A percentile compares a stretch with the other conserved stretches of the same genome.
These are phyloP conservation scores for Anguilla pacifica DNA, from an alignment of 2,797 vertebrate species.

Conservation along the genomic window DNA sequence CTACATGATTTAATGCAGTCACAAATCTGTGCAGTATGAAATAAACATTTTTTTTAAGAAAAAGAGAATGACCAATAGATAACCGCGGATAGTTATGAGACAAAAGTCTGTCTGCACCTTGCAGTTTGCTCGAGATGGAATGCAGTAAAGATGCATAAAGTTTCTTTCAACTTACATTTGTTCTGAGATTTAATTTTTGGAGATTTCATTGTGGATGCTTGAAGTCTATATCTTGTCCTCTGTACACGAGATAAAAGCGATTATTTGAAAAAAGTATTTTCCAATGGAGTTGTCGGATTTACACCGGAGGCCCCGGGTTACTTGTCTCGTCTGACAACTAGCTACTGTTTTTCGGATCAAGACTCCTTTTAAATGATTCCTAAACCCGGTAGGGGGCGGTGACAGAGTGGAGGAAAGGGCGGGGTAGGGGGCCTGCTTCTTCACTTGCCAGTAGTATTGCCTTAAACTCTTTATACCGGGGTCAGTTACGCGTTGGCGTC, in stretches of 20 bases:
- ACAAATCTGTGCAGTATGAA: background rate
- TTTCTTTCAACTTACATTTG: constrained; percentile 53
- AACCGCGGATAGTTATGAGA: background rate
- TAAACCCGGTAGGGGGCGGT: constrained; percentile 49
- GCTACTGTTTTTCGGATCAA: constrained; percentile 1
- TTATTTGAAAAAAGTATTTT: background rate
- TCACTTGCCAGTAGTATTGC: constrained; percentile 21
- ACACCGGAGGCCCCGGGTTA: background rate
- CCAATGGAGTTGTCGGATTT: background rate
- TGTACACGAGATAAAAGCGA: background rate
- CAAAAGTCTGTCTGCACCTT: background rate
- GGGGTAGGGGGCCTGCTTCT: background rate
- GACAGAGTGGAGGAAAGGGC: constrained; percentile 26
- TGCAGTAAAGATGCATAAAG: background rate
- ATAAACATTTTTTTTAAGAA: background rate
- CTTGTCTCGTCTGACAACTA: background rate
- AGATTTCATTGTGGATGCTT: constrained; percentile 70
- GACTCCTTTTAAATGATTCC: constrained; percentile 56
- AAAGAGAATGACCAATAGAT: background rate
- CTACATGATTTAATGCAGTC: background rate
- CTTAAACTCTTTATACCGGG: constrained; percentile 39
- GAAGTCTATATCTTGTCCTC: constrained; percentile 33
- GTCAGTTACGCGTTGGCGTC: constrained; percentile 48
- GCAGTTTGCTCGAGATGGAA: background rate
- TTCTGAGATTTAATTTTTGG: constrained; percentile 68